Evolutionary conservation across 2,888 invertebrate genomes (phyloP).

Genomic region (Artemia sp.): DNA sequence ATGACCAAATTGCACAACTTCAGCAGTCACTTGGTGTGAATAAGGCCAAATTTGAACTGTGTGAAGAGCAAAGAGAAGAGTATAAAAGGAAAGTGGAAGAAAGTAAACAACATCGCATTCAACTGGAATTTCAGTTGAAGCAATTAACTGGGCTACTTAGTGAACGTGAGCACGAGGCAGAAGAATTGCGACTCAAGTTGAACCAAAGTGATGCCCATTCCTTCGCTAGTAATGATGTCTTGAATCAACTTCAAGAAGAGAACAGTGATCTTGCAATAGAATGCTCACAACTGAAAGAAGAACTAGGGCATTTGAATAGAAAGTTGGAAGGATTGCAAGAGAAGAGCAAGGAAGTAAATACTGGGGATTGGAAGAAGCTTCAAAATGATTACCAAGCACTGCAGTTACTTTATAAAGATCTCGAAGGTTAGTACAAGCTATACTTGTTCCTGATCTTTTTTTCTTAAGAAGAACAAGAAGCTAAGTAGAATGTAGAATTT

Average conservation of each 20-base stretch:
- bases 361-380: neutral
- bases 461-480: too few species aligned
- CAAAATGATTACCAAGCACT: conserved; percentile 5
- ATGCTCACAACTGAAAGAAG: neutral
- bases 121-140: conserved; percentile 8
- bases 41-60: neutral
- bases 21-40: neutral
- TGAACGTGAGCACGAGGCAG: conserved; percentile 1
- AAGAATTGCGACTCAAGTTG: conserved; percentile 1
- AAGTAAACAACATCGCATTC: neutral
- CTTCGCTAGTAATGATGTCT: neutral
- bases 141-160: neutral
- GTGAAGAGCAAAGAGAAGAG: neutral
- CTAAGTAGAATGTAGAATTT: too few species aligned
- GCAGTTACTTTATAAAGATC: neutral
- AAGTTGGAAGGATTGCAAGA: neutral
- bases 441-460: too few species aligned
- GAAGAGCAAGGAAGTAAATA: neutral
- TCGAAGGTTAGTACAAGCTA: too few species aligned
- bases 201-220: conserved; percentile 6
- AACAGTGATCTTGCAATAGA: neutral
- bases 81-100: neutral
- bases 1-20: conserved; percentile 3
- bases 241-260: conserved; percentile 1
- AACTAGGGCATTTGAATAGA: neutral